Percentiles rank a stretch among this genome's conserved stretches.
Evolutionary conservation across 2,113 vertebrate genomes (phyloP).

Genomic region (Microcebus griseorufus): DNA sequence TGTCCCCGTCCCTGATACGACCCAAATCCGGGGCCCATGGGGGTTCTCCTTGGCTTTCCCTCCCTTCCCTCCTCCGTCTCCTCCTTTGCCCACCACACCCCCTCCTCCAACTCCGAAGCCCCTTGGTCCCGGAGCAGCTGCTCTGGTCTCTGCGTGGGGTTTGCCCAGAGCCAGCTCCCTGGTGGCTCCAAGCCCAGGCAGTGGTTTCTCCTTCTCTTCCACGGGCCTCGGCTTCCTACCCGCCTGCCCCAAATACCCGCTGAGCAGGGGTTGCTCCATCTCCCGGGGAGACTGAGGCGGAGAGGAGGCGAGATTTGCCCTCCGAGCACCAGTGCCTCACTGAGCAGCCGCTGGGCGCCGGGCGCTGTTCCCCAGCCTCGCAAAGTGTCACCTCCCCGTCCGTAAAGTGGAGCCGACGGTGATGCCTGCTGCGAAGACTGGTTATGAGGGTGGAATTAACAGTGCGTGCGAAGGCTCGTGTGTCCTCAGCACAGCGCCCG

Average conservation of each 20-base stretch:
- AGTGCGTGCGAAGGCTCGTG: neutral
- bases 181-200: neutral
- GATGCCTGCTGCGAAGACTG: neutral
- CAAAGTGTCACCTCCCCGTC: neutral
- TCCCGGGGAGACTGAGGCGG: slow-evolving; percentile 40
- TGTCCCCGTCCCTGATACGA: neutral
- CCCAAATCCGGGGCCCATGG: too few relatives aligned
- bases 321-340: neutral
- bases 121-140: too few relatives aligned
- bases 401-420: neutral
- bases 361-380: neutral
- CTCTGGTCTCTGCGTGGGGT: too few relatives aligned
- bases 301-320: neutral
- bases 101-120: neutral
- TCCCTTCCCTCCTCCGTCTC: too few relatives aligned
- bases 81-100: neutral
- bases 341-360: neutral
- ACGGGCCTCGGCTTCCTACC: neutral
- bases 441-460: neutral
- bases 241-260: too few relatives aligned
- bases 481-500: neutral
- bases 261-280: neutral
- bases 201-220: neutral
- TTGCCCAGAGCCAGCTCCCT: too few relatives aligned
- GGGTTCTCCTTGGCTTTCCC: neutral